Percentiles rank a stretch among this genome's conserved stretches.
These are phyloP conservation scores for Gephyroberyx darwinii DNA, from an alignment of 2,797 vertebrate species.

Conservation along the genomic window DNA sequence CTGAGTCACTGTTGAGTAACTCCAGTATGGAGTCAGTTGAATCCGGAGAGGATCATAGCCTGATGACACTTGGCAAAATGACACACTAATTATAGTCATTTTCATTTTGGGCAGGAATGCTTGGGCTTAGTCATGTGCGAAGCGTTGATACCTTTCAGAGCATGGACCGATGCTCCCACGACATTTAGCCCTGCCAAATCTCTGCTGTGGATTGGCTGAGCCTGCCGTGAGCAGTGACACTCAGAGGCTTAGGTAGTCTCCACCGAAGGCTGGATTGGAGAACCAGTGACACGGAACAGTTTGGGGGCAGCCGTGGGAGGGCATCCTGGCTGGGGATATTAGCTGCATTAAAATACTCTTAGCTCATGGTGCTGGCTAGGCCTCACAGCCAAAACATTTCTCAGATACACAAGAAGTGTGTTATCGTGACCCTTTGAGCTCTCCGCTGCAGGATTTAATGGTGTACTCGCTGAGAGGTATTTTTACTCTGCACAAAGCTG, in stretches of 20 bases:
- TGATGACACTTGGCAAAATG: slow-evolving; percentile 74
- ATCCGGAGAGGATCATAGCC: slow-evolving; percentile 64
- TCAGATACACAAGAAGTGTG: slow-evolving; percentile 28
- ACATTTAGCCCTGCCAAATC: slow-evolving; percentile 71
- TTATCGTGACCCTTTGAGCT: too few relatives aligned
- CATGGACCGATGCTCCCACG: slow-evolving; percentile 62
- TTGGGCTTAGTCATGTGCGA: slow-evolving; percentile 73
- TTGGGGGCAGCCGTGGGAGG: slow-evolving; percentile 58
- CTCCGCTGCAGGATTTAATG: slow-evolving; percentile 17
- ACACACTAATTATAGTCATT: slow-evolving; percentile 80
- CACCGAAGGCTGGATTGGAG: slow-evolving; percentile 55
- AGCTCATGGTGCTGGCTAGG: slow-evolving; percentile 53
- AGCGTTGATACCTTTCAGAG: slow-evolving; percentile 77
- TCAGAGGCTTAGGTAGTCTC: slow-evolving; percentile 66
- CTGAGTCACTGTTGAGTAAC: slow-evolving; percentile 48
- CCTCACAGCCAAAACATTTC: slow-evolving; percentile 48
- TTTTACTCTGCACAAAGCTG: slow-evolving; percentile 22
- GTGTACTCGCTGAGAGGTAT: slow-evolving; percentile 35
- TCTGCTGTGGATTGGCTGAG: slow-evolving; percentile 70
- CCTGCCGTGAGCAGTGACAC: slow-evolving; percentile 58
- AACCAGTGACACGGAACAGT: slow-evolving; percentile 71
- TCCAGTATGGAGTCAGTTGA: slow-evolving; percentile 42
- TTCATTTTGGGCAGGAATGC: slow-evolving; percentile 75
- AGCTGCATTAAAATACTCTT: slow-evolving; percentile 56
- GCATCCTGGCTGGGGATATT: slow-evolving; percentile 60